Evolutionary conservation across 2,888 invertebrate genomes (phyloP), one percentile per base, ranked within the genome.

Genomic region (Synergus itoensis): DNA sequence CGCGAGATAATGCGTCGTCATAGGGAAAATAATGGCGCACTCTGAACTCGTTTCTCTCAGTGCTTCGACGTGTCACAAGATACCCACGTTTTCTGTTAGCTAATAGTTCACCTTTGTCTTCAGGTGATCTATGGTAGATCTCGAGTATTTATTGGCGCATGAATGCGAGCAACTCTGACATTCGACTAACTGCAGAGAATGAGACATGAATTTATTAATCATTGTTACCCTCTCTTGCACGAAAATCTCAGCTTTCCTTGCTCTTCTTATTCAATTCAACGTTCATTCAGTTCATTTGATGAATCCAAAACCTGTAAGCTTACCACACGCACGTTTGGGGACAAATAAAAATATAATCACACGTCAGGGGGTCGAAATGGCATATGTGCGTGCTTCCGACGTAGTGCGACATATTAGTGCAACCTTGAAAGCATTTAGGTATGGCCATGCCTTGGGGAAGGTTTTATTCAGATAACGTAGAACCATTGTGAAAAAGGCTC

Each of bases 11-110:
- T 14, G 45, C 45, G 45, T 45, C 45, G 81, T 77, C 81, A 79
- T 79, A 79, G 79, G 73, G 76, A 81, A 67, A 81, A 79, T 76
- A 77, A 81, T 65, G 79, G 48, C 79, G 75, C 53, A 77, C 77
- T 77, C 65, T 62, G 76, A 64, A 76, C 81, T 81, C 79, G 79
- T 81, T 81, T 79, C 77, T 81, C 79, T 78, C 81, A 67, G 75
- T 67, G 48, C n/a, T 45, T 4, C 79, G 64, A 40, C 64, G 73
- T 81, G 81, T 79, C 81, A 78, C 81, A 76, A 67, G 77, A 63
- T 67, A 76, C 69, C 69, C 77, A 80, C 78, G 64, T 73, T 78
- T 78, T 69, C 78, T 36, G 36, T 5, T 36, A 80, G 77, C 80
- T 78, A 78, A 80, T 80, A 78, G 77, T 36, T 64, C 77, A 60